Evolutionary conservation across 2,888 invertebrate genomes (phyloP).

Genomic region (Heliconius cydno): DNA sequence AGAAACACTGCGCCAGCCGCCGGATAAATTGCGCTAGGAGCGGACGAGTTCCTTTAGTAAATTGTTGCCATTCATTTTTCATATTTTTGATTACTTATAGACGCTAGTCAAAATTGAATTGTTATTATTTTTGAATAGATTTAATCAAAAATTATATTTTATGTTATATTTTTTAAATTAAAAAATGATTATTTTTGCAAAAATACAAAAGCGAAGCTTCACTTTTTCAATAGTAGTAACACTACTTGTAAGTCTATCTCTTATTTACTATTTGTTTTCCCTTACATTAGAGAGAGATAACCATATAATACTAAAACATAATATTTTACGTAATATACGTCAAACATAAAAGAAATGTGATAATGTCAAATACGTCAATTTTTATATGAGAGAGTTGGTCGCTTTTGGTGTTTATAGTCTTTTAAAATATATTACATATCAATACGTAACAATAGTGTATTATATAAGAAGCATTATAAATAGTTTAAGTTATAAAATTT

Average conservation of each 20-base stretch:
- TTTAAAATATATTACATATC: slow-evolving; percentile 13
- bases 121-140: neutral
- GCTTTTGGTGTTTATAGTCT: slow-evolving; percentile 16
- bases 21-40: slow-evolving; percentile 61
- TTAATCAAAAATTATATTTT: neutral
- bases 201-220: neutral
- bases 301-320: neutral
- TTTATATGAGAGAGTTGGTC: slow-evolving; percentile 8
- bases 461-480: slow-evolving; percentile 16
- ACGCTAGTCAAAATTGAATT: neutral
- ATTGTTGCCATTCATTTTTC: neutral
- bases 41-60: slow-evolving; percentile 19
- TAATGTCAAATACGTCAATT: slow-evolving; percentile 30
- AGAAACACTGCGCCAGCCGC: slow-evolving; percentile 66
- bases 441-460: slow-evolving; percentile 11
- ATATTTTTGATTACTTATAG: neutral
- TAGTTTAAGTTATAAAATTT: slow-evolving; percentile 21
- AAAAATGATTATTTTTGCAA: neutral
- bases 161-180: neutral
- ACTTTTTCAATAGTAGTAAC: neutral
- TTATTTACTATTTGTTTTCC: neutral
- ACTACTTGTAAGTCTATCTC: slow-evolving; percentile 8
- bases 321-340: neutral
- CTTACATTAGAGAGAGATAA: slow-evolving; percentile 17
- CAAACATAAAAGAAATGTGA: slow-evolving; percentile 13